phyloP scores from a whole-genome alignment of 64 coral and sea anemone genomes.

The Actinia equina region DNA sequence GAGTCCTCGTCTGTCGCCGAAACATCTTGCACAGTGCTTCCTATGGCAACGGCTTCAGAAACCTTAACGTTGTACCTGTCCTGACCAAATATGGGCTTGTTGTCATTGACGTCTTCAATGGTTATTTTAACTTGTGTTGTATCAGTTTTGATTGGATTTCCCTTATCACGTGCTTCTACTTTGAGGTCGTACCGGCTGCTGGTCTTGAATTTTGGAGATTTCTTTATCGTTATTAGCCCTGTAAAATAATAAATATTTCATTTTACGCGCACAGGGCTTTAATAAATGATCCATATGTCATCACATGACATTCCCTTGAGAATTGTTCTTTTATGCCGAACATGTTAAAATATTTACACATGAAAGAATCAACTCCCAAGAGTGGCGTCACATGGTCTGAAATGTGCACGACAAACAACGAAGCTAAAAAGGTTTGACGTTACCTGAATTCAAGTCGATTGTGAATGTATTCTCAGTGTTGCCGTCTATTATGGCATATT shows the following conservation, averaged over 20 bases:
- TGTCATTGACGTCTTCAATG: conserved; percentile 80
- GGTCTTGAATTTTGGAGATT: conserved; percentile 45
- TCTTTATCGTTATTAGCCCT: conserved; percentile 18
- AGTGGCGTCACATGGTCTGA: no score
- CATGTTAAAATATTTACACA: no score
- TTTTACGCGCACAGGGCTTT: no score
- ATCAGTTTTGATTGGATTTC: conserved; percentile 4
- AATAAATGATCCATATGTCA: no score
- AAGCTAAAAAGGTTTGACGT: neutral
- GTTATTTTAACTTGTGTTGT: conserved; percentile 19
- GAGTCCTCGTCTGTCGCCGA: conserved; percentile 70
- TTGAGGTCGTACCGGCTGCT: conserved; percentile 41
- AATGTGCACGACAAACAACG: no score
- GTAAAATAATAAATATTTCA: neutral
- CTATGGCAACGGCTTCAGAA: conserved; percentile 36
- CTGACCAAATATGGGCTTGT: conserved; percentile 51
- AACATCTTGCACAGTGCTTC: conserved; percentile 39
- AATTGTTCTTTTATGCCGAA: no score
- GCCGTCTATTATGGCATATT: conserved; percentile 29
- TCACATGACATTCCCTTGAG: no score
- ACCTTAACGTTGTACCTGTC: conserved; percentile 43
- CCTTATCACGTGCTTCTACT: conserved; percentile 35
- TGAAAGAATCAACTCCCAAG: no score
- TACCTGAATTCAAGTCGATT: conserved; percentile 35
- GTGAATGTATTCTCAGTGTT: conserved; percentile 6